Conservation (phyloP, 1,140 invertebrate genomes). For the Akabosia matsudoensis region DNA sequence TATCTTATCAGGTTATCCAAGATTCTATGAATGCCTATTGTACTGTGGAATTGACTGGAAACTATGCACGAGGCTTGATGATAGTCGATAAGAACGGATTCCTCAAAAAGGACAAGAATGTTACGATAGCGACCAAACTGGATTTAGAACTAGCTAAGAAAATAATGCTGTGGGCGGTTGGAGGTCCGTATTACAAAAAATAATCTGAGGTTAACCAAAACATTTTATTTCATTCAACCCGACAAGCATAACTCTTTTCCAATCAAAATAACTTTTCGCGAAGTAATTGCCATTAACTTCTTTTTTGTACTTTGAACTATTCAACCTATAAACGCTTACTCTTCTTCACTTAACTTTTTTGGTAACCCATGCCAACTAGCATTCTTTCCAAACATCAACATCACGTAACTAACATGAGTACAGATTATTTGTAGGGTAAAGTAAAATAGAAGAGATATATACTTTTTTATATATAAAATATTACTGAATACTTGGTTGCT, state of each 20-base stretch:
- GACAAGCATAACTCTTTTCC: too few relatives aligned
- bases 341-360: too few relatives aligned
- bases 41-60: constrained; percentile 59
- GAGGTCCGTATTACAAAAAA: constrained; percentile 12
- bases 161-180: constrained; percentile 50
- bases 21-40: constrained; percentile 29
- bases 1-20: not conserved
- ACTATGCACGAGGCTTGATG: constrained; percentile 60
- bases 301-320: too few relatives aligned
- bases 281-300: too few relatives aligned
- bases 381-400: not conserved
- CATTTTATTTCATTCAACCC: not conserved
- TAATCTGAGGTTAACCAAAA: not conserved
- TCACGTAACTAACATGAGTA: not conserved
- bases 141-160: constrained; percentile 56
- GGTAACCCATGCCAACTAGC: too few relatives aligned
- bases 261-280: too few relatives aligned
- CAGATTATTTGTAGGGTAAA: not conserved
- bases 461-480: too few relatives aligned
- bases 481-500: too few relatives aligned
- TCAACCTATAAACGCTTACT: too few relatives aligned
- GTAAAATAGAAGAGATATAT: too few relatives aligned
- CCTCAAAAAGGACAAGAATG: constrained; percentile 52
- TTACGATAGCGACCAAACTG: constrained; percentile 56
- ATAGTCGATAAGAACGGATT: constrained; percentile 57